Evolutionary conservation across 2,797 vertebrate species (phyloP), one percentile per base, ranked within the genome.

Genomic region (Ctenochaetus hawaiiensis): DNA sequence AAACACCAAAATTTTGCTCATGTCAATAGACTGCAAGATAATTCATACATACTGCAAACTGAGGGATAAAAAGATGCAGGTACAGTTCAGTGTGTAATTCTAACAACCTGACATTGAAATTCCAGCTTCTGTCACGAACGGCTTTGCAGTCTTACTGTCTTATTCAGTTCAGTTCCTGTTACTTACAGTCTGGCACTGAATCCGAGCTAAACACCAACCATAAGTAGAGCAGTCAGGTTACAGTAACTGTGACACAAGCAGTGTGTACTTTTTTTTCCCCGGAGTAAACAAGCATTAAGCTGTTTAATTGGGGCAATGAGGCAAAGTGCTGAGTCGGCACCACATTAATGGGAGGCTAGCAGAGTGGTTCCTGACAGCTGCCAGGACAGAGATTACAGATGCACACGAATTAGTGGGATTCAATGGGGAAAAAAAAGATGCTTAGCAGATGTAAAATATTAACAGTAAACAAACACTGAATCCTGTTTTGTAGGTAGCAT

Each of bases 241-340:
- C 64, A 86, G 73, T 69, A 83, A 75, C 77, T 82, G 76, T 86
- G 85, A 92, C 87, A 89, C 73, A 63, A 72, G 76, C 72, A 52
- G 62, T 57, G 64, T 75, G 81, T 66, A 81, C 30, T 75, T 90
- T 34, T 26, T 34, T 85, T 83, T 80, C 80, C 84, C 69, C 58
- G 43, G 87, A 93, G 83, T 83, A 89, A 92, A 91, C 79, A 85
- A 67, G 75, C 72, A 5, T 82, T 87, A 72, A 85, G 78, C 77
- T 82, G 37, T 87, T 84, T 89, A 93, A 92, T 90, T 78, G 77
- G 64, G 73, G 76, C 84, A 87, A 82, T 84, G 84, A 88, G 80
- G 72, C 82, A 76, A 51, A 76, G 66, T 86, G 80, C 85, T 77
- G 77, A 89, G 87, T 92, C 82, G 83, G 87, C 85, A 71, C 12